Evolutionary conservation across 2,113 vertebrate genomes (phyloP), one percentile per base, ranked within the genome.

Genomic region (Porphyrio hochstetteri): DNA sequence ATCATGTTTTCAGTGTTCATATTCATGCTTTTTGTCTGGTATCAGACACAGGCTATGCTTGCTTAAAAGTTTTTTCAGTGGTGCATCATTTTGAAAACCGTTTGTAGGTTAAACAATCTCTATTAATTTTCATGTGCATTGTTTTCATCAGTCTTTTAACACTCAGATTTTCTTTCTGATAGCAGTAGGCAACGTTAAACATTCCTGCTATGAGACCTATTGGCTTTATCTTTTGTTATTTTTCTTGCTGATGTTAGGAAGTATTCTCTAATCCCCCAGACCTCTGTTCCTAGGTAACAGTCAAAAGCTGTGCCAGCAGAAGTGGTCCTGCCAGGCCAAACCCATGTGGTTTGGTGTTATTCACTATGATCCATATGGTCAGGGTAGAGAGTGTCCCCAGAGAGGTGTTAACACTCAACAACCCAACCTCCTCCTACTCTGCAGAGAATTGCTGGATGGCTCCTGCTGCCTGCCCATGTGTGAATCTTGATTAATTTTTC

Each of bases 301-400:
- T 86, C 96, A 90, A 82, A 98, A 98, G 97, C 97, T 93, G 98
- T 98, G 98, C 98, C 98, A 98, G 98, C 96, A 97, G 97, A 86
- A 97, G 97, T 97, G 98, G 98, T 97, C 98, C 98, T 98, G 99
- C 99, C 98, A 99, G 98, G 98, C 98, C 98, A 97, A 97, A 97
- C 98, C 98, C 98, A 98, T 98, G 97, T 98, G 98, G 98, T 96
- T 98, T 90, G 94, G 97, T 98, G 98, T 98, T 98, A 98, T 99
- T 99, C 98, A 98, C 98, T 98, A 96, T 97, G 98, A 98, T 99
- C 99, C 99, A 99, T 99, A 99, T 99, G 99, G 98, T 98, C 98
- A 98, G 98, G 98, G 98, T 98, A 97, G 98, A 97, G 97, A 97
- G 57, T 95, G 98, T 98, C 99, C 98, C 99, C 82, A 81, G 98